Conservation (phyloP, 1,140 invertebrate species). For the Holotrichia oblita region DNA sequence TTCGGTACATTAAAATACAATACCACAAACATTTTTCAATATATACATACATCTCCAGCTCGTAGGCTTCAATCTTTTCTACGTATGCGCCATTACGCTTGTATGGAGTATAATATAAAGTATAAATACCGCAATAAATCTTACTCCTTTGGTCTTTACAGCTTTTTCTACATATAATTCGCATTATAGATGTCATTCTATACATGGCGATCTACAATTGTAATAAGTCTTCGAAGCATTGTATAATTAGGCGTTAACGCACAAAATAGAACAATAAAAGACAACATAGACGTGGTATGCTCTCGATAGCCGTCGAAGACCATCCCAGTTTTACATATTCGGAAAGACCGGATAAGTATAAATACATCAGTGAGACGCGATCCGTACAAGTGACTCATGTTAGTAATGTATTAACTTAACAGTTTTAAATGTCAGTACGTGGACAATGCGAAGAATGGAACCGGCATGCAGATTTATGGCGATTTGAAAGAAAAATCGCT, state of each 20-base stretch:
- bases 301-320: slow-evolving; percentile 42
- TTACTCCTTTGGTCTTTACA: not conserved
- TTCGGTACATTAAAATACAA: no score
- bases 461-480: slow-evolving; percentile 46
- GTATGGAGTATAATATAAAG: not conserved
- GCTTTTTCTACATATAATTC: slow-evolving; percentile 34
- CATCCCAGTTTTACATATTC: slow-evolving; percentile 49
- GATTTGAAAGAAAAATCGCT: slow-evolving; percentile 28
- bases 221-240: slow-evolving; percentile 27
- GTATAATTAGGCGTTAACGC: slow-evolving; percentile 30
- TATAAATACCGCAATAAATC: slow-evolving; percentile 17
- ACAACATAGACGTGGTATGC: not conserved
- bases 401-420: slow-evolving; percentile 46
- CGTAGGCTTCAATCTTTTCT: not conserved
- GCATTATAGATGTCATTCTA: slow-evolving; percentile 12
- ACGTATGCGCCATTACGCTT: not conserved
- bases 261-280: slow-evolving; percentile 22
- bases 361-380: slow-evolving; percentile 4
- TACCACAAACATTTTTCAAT: no score
- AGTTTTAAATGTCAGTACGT: slow-evolving; percentile 45
- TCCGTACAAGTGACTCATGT: slow-evolving; percentile 46
- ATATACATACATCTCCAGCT: not conserved
- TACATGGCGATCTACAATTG: slow-evolving; percentile 26
- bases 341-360: slow-evolving; percentile 47
- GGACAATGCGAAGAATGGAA: slow-evolving; percentile 47